Base-by-base conservation (phyloP, 2,888 invertebrate species). In the Leucoma salicis region DNA sequence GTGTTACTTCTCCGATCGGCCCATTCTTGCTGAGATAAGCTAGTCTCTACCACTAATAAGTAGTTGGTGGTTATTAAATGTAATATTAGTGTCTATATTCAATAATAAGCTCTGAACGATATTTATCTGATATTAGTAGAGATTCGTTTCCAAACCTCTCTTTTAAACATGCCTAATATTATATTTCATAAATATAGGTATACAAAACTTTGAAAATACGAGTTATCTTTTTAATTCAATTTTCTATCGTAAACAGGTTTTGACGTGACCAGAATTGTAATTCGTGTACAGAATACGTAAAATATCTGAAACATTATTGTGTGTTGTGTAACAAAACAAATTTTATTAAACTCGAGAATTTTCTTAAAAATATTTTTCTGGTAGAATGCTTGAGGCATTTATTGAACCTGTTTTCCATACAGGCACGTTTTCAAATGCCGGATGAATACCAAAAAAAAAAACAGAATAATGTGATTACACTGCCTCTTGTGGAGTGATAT, bases 191-290 rank as follows among this genome's bases (percentile, higher is more conserved):
- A n/a, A 25, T 39, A 35, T 35, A 31, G 33, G 5, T 39, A 13
- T 2, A 13, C 29, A 29, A 18, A 41, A 14, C 29, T 37, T 32
- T 14, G 24, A 28, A 39, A 39, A 39, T 31, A 36, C 16, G 32
- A 21, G 31, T 32, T 25, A n/a, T 12, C 25, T 36, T 36, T 33
- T 37, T 40, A 27, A 40, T 25, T 11, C 14, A 35, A 33, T 31
- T 14, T 16, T 27, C 18, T n/a, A 18, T 31, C 14, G 25, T 34
- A 24, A 29, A 39, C 28, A 25, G 21, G 25, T 25, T 37, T 5
- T 31, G 18, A 31, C 34, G 39, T 44, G 39, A 39, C 35, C 14
- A 11, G 42, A 28, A 33, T 42, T 29, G 11, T 1, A 14, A 35
- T 33, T n/a, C 16, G 25, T 18, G 13, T 29, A 35, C 25, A 35